Evolutionary conservation across 2,797 vertebrate species (phyloP).

Genomic region (Threskiornis aethiopicus): DNA sequence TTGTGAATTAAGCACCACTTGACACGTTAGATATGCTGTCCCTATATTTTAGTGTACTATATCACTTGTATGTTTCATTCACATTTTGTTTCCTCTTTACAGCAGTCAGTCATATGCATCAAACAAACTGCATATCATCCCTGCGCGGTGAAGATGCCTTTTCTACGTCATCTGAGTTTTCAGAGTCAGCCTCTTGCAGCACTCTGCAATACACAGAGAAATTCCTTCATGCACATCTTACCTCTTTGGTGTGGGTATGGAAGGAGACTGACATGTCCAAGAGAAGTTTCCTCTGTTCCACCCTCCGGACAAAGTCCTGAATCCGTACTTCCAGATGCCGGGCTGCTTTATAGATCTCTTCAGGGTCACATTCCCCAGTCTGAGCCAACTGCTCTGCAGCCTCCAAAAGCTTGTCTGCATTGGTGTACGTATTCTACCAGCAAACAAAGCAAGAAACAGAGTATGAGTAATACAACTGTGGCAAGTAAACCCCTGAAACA

Average conservation of each 20-base stretch:
- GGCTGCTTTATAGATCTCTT: constrained; percentile 98
- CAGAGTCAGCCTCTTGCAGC: neutral
- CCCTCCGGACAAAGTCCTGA: constrained; percentile 95
- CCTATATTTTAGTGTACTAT: neutral
- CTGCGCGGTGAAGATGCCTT: neutral
- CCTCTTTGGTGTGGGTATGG: constrained; percentile 98
- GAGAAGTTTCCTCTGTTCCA: constrained; percentile 96
- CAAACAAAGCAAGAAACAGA: constrained; percentile 48
- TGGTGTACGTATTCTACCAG: constrained; percentile 95
- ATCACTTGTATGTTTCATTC: neutral
- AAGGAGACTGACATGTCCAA: constrained; percentile 99
- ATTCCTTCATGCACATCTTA: constrained; percentile 63
- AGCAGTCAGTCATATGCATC: neutral
- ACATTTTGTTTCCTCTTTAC: neutral
- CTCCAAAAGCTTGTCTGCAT: constrained; percentile 97
- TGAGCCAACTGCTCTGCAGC: constrained; percentile 97
- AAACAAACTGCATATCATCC: neutral
- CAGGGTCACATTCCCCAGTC: constrained; percentile 96
- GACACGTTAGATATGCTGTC: neutral
- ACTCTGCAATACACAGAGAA: neutral
- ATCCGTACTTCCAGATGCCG: constrained; percentile 96
- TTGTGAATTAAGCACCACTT: neutral
- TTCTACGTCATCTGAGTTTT: neutral
- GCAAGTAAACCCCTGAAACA: neutral
- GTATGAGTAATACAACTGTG: constrained; percentile 8